phyloP scores from a whole-genome alignment of 2,113 vertebrate species.

The Hepsetus odoe region DNA sequence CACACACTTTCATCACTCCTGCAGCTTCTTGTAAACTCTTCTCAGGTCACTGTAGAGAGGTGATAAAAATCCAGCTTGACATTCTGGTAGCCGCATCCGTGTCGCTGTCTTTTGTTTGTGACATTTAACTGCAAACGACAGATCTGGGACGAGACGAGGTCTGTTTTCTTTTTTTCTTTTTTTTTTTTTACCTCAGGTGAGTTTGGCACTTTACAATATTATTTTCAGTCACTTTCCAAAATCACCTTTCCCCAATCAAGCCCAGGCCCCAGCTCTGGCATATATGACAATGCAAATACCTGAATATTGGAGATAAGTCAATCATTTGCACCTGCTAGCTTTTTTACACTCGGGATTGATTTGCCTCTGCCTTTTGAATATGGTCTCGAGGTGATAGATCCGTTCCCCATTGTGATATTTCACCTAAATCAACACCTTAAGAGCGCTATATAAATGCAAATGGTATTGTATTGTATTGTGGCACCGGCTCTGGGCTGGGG shows the following conservation, averaged over 20 bases:
- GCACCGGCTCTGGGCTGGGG: conserved; percentile 30
- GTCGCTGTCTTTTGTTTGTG: conserved; percentile 41
- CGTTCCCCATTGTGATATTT: conserved; percentile 51
- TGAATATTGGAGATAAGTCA: conserved; percentile 44
- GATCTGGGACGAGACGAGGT: conserved; percentile 11
- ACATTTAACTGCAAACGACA: conserved; percentile 37
- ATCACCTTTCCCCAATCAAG: conserved; percentile 33
- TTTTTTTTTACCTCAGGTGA: not conserved
- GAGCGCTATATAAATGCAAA: conserved; percentile 65
- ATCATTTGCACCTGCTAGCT: conserved; percentile 44
- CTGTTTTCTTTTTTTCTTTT: not conserved
- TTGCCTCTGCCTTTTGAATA: conserved; percentile 39
- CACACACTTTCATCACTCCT: conserved; percentile 11
- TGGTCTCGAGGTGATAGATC: conserved; percentile 40
- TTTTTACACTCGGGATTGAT: conserved; percentile 47
- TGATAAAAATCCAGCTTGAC: conserved; percentile 48
- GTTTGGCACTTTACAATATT: conserved; percentile 11
- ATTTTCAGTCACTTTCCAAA: conserved; percentile 36
- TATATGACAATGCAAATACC: conserved; percentile 30
- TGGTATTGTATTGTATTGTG: conserved; percentile 50
- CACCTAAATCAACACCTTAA: conserved; percentile 58
- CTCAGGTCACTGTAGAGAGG: conserved; percentile 28
- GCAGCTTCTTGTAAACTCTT: conserved; percentile 24
- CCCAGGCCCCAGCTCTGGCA: not conserved
- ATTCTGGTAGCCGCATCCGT: conserved; percentile 30